Evolutionary conservation across 64 coral and sea anemone genomes (phyloP).

Genomic region (Platygyra sinensis): DNA sequence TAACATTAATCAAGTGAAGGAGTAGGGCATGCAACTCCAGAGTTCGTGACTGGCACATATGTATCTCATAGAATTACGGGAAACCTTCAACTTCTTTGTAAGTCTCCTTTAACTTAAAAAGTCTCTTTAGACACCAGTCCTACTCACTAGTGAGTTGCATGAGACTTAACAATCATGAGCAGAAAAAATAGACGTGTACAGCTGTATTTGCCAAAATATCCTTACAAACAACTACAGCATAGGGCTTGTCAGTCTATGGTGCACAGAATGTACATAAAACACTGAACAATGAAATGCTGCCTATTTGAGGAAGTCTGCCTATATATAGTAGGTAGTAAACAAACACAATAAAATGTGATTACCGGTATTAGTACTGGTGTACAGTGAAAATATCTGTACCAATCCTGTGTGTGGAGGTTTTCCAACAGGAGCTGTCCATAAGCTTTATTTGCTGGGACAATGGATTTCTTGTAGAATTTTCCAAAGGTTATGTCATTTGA

Average conservation of each 20-base stretch:
- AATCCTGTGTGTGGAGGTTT: slow-evolving; percentile 60
- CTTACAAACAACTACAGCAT: background rate
- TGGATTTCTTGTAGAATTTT: slow-evolving; percentile 60
- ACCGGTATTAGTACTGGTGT: slow-evolving; percentile 21
- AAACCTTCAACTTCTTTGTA: background rate
- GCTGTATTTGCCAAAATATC: slow-evolving; percentile 16
- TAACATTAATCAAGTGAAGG: no score
- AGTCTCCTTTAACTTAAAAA: slow-evolving; percentile 36
- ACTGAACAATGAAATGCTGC: slow-evolving; percentile 12
- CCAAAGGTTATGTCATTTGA: slow-evolving; percentile 56
- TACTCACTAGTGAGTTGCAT: slow-evolving; percentile 53
- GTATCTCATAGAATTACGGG: background rate
- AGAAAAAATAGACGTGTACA: slow-evolving; percentile 14
- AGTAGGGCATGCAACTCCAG: slow-evolving; percentile 9
- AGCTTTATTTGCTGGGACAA: slow-evolving; percentile 62
- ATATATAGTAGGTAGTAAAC: background rate
- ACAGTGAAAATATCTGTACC: slow-evolving; percentile 29
- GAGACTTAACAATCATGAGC: slow-evolving; percentile 32
- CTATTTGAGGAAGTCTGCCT: background rate
- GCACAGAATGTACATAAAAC: background rate
- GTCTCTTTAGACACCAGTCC: slow-evolving; percentile 51
- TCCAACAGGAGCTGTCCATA: slow-evolving; percentile 68
- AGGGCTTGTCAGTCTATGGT: background rate
- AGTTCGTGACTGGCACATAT: background rate
- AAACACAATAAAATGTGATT: slow-evolving; percentile 37